Base-by-base conservation (phyloP, 2,113 vertebrate genomes). In the Tragelaphus strepsiceros region DNA sequence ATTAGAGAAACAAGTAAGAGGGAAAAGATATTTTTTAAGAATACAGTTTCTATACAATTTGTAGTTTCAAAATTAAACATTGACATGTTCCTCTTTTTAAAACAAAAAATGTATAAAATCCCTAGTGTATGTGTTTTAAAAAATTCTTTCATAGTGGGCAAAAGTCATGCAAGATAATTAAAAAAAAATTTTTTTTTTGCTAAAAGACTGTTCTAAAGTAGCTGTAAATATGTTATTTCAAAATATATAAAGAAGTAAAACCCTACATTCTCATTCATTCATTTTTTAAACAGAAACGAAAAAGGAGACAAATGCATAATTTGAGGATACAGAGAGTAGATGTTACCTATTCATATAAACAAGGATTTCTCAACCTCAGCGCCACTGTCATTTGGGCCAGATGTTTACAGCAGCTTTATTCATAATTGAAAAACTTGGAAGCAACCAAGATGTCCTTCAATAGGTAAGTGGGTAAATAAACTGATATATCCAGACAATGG, bases 151-250 rank as follows among this genome's bases (percentile, higher is more conserved):
- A 35, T 24, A 82, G 39, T 67, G 22, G 28, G 5, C 26, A 95
- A 83, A 97, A 88, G 35, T 49, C 49, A 58, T 89, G 39, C 32
- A 84, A 86, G 56, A 51, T 35, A 81, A 17, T 78, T 5, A 0
- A 5, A 61, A 61, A 84, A 54, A 14, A 13, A 0, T 24, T 21
- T 26, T 28, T 32, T 32, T 24, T 28, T n/a, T 26, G 16, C 30
- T 6, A 35, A 85, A 87, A 74, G 39, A 30, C 6, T 43, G 1
- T 95, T 96, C 58, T 71, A 51, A 84, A 93, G 9, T 83, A 91
- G n/a, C 1, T 35, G 58, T 97, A 78, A 93, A 77, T 64, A 43
- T 97, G 80, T 59, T 62, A 77, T 88, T 85, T 97, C 35, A 91
- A 67, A 95, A 91, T 62, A 5, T 24, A 58, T 62, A 58, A 94